Percentiles rank a stretch among this genome's conserved stretches.
Evolutionary conservation across 2,888 invertebrate species (phyloP).

Genomic region (Drosophila crucigera): DNA sequence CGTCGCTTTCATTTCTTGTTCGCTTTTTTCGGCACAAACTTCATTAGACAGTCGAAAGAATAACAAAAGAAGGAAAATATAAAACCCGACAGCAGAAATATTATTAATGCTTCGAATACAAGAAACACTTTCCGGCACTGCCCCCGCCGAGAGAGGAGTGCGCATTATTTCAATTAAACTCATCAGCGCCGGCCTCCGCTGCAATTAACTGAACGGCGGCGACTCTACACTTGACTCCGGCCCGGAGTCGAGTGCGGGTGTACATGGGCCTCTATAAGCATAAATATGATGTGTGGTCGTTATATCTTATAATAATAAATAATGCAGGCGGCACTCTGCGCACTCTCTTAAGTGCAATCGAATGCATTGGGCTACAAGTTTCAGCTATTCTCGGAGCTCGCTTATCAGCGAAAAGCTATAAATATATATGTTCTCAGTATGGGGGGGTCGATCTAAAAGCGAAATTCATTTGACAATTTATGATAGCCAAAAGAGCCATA

Average conservation of each 20-base stretch:
- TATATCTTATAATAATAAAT: slow-evolving; percentile 33
- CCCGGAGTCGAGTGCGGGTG: slow-evolving; percentile 60
- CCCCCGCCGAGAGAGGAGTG: slow-evolving; percentile 53
- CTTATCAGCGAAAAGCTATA: slow-evolving; percentile 56
- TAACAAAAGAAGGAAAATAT: slow-evolving; percentile 11
- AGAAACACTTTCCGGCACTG: slow-evolving; percentile 57
- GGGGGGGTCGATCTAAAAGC: slow-evolving; percentile 17
- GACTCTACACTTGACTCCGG: slow-evolving; percentile 70
- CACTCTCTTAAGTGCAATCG: slow-evolving; percentile 60
- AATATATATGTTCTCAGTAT: slow-evolving; percentile 41
- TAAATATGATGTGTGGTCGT: slow-evolving; percentile 68
- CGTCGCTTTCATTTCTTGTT: slow-evolving; percentile 39
- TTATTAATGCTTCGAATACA: slow-evolving; percentile 71
- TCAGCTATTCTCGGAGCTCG: slow-evolving; percentile 32
- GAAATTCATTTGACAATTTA: slow-evolving; percentile 27
- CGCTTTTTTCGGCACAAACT: slow-evolving; percentile 57
- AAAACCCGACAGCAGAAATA: slow-evolving; percentile 42
- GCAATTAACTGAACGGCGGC: slow-evolving; percentile 67
- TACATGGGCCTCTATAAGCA: slow-evolving; percentile 40
- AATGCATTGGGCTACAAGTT: slow-evolving; percentile 43
- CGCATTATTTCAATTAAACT: slow-evolving; percentile 81
- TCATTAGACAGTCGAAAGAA: slow-evolving; percentile 55
- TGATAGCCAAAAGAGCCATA: slow-evolving; percentile 33
- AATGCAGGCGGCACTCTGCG: slow-evolving; percentile 73
- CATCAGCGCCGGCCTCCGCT: slow-evolving; percentile 72